Evolutionary conservation across 1,140 invertebrate species (phyloP).

Genomic region (Musca vetustissima): DNA sequence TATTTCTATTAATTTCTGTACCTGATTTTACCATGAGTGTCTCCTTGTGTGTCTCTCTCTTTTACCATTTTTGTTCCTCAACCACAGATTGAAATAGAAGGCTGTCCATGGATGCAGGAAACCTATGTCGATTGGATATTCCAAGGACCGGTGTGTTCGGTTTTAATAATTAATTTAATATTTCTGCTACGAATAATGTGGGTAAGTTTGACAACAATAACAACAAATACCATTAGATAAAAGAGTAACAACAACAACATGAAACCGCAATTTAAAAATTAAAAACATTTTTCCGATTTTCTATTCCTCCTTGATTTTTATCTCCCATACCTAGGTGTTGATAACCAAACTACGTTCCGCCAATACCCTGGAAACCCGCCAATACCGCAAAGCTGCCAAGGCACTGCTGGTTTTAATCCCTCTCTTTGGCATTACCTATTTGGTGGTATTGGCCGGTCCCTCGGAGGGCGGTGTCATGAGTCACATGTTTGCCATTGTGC

Average conservation of each 20-base stretch:
- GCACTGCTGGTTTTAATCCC: slow-evolving; percentile 85
- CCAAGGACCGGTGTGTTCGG: slow-evolving; percentile 71
- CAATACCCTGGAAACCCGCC: slow-evolving; percentile 82
- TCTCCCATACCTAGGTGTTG: slow-evolving; percentile 65
- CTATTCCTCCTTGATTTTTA: slow-evolving; percentile 15
- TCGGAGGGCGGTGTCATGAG: slow-evolving; percentile 64
- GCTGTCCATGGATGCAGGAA: slow-evolving; percentile 72
- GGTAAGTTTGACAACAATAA: slow-evolving; percentile 70
- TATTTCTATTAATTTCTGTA: too few relatives aligned
- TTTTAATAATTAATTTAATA: slow-evolving; percentile 79
- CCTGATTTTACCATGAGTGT: too few relatives aligned
- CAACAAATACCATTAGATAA: neutral
- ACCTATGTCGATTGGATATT: slow-evolving; percentile 80
- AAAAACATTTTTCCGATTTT: neutral
- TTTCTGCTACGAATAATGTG: slow-evolving; percentile 91
- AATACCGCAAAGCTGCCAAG: slow-evolving; percentile 86
- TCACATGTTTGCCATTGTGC: slow-evolving; percentile 66
- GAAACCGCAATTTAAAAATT: slow-evolving; percentile 1
- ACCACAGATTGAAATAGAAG: slow-evolving; percentile 28
- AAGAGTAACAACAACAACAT: neutral
- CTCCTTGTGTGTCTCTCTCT: too few relatives aligned
- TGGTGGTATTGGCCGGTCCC: slow-evolving; percentile 77
- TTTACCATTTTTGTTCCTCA: neutral
- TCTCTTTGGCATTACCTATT: slow-evolving; percentile 82
- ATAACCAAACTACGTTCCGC: slow-evolving; percentile 89